Percentiles rank a stretch among this genome's conserved stretches.
These are phyloP conservation scores for Tetragonisca angustula DNA, from an alignment of 2,888 invertebrate species.

Conservation along the genomic window DNA sequence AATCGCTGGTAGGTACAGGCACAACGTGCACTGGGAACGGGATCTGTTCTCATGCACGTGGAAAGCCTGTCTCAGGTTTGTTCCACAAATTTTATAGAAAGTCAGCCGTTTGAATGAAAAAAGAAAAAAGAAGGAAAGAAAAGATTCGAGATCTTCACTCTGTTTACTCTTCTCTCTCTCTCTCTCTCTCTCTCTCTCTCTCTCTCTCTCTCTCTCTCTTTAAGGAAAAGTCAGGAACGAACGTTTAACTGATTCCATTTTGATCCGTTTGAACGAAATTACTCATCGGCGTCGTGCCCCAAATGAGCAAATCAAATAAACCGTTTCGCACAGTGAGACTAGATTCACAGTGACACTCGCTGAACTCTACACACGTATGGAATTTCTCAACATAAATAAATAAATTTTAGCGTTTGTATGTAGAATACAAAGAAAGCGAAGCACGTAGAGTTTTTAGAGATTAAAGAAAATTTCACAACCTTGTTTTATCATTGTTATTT, in stretches of 20 bases:
- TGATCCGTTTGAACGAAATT: neutral
- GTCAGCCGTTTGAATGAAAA: neutral
- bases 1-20: conserved; percentile 12
- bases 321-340: too few relatives aligned
- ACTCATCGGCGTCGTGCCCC: too few relatives aligned
- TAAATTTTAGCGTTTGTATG: too few relatives aligned
- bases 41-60: conserved; percentile 7
- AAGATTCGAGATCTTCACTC: conserved; percentile 6
- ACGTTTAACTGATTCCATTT: neutral
- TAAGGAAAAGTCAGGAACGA: neutral
- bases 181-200: neutral
- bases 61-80: conserved; percentile 1
- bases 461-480: too few relatives aligned
- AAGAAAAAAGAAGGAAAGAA: too few relatives aligned
- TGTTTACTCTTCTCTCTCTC: neutral
- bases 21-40: conserved; percentile 20
- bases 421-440: too few relatives aligned
- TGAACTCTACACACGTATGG: too few relatives aligned
- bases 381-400: too few relatives aligned
- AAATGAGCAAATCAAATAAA: too few relatives aligned
- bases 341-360: too few relatives aligned
- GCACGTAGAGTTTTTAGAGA: too few relatives aligned
- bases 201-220: neutral
- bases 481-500: too few relatives aligned
- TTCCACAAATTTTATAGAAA: conserved; percentile 29